Conservation (phyloP, 2,113 vertebrate genomes). For the Ammodytes dubius region DNA sequence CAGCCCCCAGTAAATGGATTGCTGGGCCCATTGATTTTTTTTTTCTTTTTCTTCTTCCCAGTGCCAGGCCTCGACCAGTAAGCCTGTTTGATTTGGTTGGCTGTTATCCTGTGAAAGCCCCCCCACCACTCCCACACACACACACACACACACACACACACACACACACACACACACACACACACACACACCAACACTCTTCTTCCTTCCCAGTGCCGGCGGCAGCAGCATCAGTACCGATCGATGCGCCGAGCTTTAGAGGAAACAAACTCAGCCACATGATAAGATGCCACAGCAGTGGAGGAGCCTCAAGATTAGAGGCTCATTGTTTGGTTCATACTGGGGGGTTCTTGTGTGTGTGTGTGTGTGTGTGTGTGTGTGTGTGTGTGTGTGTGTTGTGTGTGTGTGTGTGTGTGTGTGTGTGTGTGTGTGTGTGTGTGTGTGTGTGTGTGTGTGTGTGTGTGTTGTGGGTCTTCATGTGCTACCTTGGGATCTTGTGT, state of each 20-base stretch:
- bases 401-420: slow-evolving; percentile 13
- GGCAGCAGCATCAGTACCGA: slow-evolving; percentile 74
- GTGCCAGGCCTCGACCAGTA: slow-evolving; percentile 76
- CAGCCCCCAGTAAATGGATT: slow-evolving; percentile 81
- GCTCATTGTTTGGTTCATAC: slow-evolving; percentile 69
- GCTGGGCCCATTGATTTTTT: slow-evolving; percentile 80
- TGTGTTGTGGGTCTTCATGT: slow-evolving; percentile 18
- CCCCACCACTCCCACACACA: not conserved
- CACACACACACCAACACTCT: slow-evolving; percentile 11
- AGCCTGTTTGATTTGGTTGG: slow-evolving; percentile 80
- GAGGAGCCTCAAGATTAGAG: slow-evolving; percentile 74
- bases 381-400: slow-evolving; percentile 12
- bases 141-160: not conserved
- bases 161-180: slow-evolving; percentile 32
- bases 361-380: slow-evolving; percentile 38
- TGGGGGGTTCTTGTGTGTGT: slow-evolving; percentile 42
- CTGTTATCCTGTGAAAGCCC: slow-evolving; percentile 77
- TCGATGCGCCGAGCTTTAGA: slow-evolving; percentile 78
- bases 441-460: not conserved
- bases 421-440: slow-evolving; percentile 9
- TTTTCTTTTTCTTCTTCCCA: slow-evolving; percentile 40
- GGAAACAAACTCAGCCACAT: slow-evolving; percentile 79
- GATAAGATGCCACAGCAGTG: slow-evolving; percentile 71
- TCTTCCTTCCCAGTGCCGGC: slow-evolving; percentile 53
- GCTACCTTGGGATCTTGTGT: slow-evolving; percentile 39